Percentiles rank a stretch among this genome's conserved stretches.
phyloP scores from a whole-genome alignment of 2,888 invertebrate species.

The Psylliodes chrysocephalus region DNA sequence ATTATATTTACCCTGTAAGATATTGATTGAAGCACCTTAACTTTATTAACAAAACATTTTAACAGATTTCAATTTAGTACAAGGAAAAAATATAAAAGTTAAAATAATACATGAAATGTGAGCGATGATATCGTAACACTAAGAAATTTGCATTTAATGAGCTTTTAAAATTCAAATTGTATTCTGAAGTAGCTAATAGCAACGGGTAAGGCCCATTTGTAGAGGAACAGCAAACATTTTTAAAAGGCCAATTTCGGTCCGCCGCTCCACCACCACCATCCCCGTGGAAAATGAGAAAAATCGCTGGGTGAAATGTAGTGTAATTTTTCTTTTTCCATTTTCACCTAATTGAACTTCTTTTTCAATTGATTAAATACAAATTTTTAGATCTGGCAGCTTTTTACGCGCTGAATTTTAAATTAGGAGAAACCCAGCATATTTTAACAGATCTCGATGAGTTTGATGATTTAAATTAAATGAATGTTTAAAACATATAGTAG shows the following conservation, averaged over 20 bases:
- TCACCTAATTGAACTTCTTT: neutral
- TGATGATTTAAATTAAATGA: no score
- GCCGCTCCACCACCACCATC: neutral
- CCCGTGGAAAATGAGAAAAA: conserved; percentile 6
- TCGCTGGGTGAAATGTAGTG: neutral
- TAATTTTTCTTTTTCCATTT: neutral
- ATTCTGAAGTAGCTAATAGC: conserved; percentile 30
- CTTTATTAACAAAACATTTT: no score
- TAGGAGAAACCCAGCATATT: no score
- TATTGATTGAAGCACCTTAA: no score
- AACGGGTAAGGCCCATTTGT: conserved; percentile 17
- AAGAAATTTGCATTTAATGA: conserved; percentile 54
- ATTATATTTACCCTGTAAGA: no score
- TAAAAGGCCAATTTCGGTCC: conserved; percentile 23
- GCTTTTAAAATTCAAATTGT: conserved; percentile 54
- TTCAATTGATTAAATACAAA: neutral
- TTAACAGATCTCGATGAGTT: no score
- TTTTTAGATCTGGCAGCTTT: neutral
- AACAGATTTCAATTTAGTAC: no score
- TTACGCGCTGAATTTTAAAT: neutral
- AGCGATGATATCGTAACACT: conserved; percentile 31
- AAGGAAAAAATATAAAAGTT: neutral
- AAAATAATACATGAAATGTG: conserved; percentile 17
- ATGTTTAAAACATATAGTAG: no score
- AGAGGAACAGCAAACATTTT: conserved; percentile 31